Percentiles rank a stretch among this genome's conserved stretches.
Evolutionary conservation across 1,140 invertebrate species (phyloP).

Genomic region (Augochlora pura): DNA sequence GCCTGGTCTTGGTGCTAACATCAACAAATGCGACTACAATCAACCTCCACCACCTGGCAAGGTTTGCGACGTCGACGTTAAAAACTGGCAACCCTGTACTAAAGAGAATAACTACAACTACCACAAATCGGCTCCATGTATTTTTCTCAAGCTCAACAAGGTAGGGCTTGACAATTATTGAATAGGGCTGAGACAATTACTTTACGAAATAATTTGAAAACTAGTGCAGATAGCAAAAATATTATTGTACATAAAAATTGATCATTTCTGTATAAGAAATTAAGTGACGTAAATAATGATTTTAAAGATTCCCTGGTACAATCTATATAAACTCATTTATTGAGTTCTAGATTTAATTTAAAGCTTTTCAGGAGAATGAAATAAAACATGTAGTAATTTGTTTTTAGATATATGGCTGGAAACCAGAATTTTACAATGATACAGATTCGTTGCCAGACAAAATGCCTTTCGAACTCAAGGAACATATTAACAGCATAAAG

Average conservation of each 20-base stretch:
- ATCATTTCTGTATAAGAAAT: too few species aligned
- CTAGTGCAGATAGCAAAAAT: too few species aligned
- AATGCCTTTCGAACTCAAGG: conserved; percentile 85
- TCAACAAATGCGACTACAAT: conserved; percentile 82
- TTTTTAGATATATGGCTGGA: conserved; percentile 87
- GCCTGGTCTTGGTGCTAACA: conserved; percentile 81
- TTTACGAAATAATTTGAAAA: too few species aligned
- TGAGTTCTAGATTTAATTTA: too few species aligned
- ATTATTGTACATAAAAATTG: too few species aligned
- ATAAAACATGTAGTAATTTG: conserved; percentile 79
- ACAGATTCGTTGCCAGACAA: conserved; percentile 82
- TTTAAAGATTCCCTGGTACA: too few species aligned
- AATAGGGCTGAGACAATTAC: too few species aligned
- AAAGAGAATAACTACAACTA: conserved; percentile 88
- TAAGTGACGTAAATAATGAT: too few species aligned
- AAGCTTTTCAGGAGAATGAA: not conserved
- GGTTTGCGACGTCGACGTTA: conserved; percentile 84
- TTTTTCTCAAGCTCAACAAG: conserved; percentile 92
- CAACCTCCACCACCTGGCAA: conserved; percentile 78
- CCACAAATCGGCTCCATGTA: conserved; percentile 87
- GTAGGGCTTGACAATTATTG: too few species aligned
- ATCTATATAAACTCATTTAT: too few species aligned
- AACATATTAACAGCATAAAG: conserved; percentile 82
- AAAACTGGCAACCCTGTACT: conserved; percentile 85
- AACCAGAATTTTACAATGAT: conserved; percentile 86